Percentiles rank a stretch among this genome's conserved stretches.
Evolutionary conservation across 2,888 invertebrate species (phyloP).

Genomic region (Oasisia sp.): DNA sequence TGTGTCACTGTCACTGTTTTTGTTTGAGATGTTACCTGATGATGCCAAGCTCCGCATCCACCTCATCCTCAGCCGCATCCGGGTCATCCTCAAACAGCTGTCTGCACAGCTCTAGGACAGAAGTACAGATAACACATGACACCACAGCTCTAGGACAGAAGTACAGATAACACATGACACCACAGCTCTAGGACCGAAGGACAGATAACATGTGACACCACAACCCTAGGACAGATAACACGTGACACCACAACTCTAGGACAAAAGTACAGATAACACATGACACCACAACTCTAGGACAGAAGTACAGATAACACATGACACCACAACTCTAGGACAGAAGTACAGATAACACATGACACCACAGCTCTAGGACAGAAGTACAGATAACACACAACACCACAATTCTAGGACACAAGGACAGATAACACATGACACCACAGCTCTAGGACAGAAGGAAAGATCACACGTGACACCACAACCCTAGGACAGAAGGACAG

Average conservation of each 20-base stretch:
- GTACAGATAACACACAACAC: not conserved
- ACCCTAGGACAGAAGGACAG: too few relatives aligned
- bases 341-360: not conserved
- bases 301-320: not conserved
- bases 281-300: not conserved
- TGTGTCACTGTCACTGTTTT: too few relatives aligned
- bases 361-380: not conserved
- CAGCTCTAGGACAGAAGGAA: too few relatives aligned
- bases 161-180: not conserved
- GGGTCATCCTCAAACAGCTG: conserved; percentile 86
- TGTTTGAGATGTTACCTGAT: conserved; percentile 73
- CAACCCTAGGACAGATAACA: not conserved
- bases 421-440: too few relatives aligned
- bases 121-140: not conserved
- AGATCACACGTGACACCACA: too few relatives aligned
- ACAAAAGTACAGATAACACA: not conserved
- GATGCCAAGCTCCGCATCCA: conserved; percentile 90
- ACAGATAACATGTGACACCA: not conserved
- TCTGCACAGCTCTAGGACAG: conserved; percentile 75
- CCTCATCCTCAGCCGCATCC: conserved; percentile 89
- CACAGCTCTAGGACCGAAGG: not conserved
- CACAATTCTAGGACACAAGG: not conserved
- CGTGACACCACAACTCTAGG: not conserved
- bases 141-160: not conserved
- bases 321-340: not conserved